Base-by-base conservation (phyloP, 1,140 invertebrate species). In the Pissodes strobi region DNA sequence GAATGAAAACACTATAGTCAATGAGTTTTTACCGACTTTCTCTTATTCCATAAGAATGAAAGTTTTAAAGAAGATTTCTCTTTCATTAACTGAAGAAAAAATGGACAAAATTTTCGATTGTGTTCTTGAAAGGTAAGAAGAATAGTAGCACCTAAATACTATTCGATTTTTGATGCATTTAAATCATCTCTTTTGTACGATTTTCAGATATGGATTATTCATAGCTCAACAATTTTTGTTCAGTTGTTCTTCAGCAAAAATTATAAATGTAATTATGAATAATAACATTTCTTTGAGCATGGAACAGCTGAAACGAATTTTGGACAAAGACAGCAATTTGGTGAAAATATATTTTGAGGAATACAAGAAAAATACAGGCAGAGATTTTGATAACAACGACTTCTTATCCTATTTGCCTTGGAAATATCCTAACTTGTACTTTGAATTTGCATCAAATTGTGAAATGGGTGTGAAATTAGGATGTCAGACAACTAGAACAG, bases 201-300 rank as follows among this genome's bases (percentile, higher is more conserved):
- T 46, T 61, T 61, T 48, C n/a, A 61, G 58, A 41, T 61, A 61
- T 61, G 58, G 58, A 2, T n/a, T 51, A 4, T 48, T 38, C 27
- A 18, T 51, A 15, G 46, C 58, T 19, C 2, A 61, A 13, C 45
- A 51, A 6, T 25, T 61, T 12, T 18, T 61, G 2, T 61, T 61
- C 21, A 41, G 58, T 27, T 61, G 58, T 25, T 61, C 58, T 27
- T 10, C 27, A 48, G 12, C 3, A 10, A 61, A 39, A 41, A 51
- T 61, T 13, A 37, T 17, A 2, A 13, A 41, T n/a, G 13, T 51
- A 15, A n/a, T 61, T 8, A 38, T n/a, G 22, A 51, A 51, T 1
- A 34, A 61, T 22, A 15, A 49, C 9, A 38, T 61, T 6, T 39
- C 18, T 51, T 41, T 61, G 39, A 23, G 4, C 0, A n/a, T 30